Evolutionary conservation across 1,140 invertebrate species (phyloP), one percentile per base, ranked within the genome.

Genomic region (Macrobrachium nipponense): DNA sequence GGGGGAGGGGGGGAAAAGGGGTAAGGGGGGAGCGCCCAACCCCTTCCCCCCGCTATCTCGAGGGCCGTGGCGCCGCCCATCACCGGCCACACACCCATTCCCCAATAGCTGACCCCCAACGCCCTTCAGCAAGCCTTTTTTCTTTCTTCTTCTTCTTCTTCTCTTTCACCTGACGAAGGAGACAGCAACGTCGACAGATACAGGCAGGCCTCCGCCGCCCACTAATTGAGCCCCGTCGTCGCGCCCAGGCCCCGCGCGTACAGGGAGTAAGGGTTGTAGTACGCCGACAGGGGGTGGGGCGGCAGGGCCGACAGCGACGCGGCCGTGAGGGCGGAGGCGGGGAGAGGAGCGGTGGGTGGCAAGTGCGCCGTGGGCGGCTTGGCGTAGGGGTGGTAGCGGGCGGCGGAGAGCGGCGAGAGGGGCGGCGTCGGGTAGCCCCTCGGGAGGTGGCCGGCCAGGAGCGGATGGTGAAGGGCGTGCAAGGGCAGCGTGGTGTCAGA

Each of bases 311-410:
- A 81, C 58, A 89, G 82, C 18, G 88, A 85, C 44, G 88, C 85
- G 44, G 86, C 86, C 15, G 88, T 84, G 10, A 89, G 88, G 62
- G 88, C 88, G 20, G 88, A 89, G 62, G 87, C 87, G 6, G 88
- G 83, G 15, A 89, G 78, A 27, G 78, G 88, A 60, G 88, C 84
- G 44, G 88, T 81, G 3, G 88, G 85, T 12, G 88, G 85, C 51
- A 89, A 72, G 72, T 89, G 84, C 66, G 92, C 91, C 44, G 92
- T 92, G 64, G 94, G 93, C 58, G 95, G 94, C 90, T 96, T 96
- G 0, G 94, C 95, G 90, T 99, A 98, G 0, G 97, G 97, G 91
- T 98, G 97, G 90, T 97, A 98, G 89, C 97, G 78, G 91, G 95
- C 81, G 91, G 94, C 94, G 43, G 80, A 87, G 79, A 98, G 92